Conservation (phyloP, 2,888 invertebrate species). For the Catocala sponsa region DNA sequence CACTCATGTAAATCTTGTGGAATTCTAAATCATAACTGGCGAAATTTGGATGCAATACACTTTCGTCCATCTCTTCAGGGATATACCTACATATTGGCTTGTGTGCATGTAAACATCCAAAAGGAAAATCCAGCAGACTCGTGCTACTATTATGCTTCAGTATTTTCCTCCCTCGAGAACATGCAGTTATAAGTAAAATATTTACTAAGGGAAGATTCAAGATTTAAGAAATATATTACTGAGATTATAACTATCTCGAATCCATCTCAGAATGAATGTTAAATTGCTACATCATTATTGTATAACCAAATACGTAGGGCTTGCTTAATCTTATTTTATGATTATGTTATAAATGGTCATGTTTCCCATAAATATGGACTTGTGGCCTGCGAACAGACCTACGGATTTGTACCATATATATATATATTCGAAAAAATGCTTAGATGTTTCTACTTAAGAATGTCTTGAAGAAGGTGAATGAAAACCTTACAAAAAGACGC, state of each 20-base stretch:
- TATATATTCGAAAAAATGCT: neutral
- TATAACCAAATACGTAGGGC: conserved; percentile 52
- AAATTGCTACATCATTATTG: conserved; percentile 52
- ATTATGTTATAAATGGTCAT: conserved; percentile 24
- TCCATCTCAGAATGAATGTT: conserved; percentile 60
- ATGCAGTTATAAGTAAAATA: too few relatives aligned
- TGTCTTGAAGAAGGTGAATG: conserved; percentile 48
- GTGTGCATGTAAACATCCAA: too few relatives aligned
- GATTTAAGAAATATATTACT: too few relatives aligned
- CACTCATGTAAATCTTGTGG: too few relatives aligned
- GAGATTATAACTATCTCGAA: neutral
- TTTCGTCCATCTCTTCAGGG: too few relatives aligned
- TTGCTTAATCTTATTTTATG: conserved; percentile 55
- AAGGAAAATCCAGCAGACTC: too few relatives aligned
- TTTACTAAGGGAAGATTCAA: too few relatives aligned
- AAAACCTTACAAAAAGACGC: conserved; percentile 62
- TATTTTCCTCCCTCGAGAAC: too few relatives aligned
- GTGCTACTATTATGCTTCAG: too few relatives aligned
- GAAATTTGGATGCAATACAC: too few relatives aligned
- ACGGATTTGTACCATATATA: neutral
- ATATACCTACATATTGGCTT: too few relatives aligned
- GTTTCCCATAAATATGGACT: conserved; percentile 25
- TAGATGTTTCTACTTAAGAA: conserved; percentile 17
- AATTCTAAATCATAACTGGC: too few relatives aligned
- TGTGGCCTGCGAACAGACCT: conserved; percentile 9